phyloP scores from a whole-genome alignment of 2,113 vertebrate species.

The Laticauda laticaudata region DNA sequence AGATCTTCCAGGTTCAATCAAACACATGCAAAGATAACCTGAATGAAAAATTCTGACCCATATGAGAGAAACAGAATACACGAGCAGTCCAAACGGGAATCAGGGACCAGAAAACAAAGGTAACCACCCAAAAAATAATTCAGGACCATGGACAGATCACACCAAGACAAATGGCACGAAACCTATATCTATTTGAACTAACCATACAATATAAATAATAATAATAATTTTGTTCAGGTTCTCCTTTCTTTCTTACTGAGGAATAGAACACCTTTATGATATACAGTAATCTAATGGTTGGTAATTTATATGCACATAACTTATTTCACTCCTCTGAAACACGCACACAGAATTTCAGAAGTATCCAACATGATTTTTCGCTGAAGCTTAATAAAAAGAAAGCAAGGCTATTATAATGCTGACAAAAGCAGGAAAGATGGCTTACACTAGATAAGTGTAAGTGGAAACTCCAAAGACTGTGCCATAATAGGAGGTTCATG shows the following conservation, averaged over 20 bases:
- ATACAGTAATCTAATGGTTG: background rate
- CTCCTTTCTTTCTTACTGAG: background rate
- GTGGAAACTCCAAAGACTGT: background rate
- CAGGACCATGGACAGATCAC: conserved; percentile 16
- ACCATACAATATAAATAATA: background rate
- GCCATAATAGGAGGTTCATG: background rate
- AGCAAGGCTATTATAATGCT: background rate
- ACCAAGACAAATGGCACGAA: background rate
- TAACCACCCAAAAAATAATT: background rate
- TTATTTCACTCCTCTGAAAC: background rate
- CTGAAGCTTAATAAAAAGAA: background rate
- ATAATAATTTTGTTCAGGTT: background rate
- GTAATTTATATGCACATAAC: background rate
- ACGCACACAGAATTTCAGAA: background rate
- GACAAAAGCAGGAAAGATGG: background rate
- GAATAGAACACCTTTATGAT: background rate
- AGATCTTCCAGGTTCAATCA: background rate
- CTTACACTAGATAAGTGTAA: background rate
- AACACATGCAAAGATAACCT: background rate
- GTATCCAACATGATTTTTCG: background rate
- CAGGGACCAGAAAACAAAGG: background rate
- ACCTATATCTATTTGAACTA: background rate
- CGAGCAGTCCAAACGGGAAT: background rate
- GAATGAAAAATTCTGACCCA: background rate
- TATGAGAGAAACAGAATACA: background rate